Evolutionary conservation across 1,140 invertebrate species (phyloP), one percentile per base, ranked within the genome.

Genomic region (Scylla paramamosain): DNA sequence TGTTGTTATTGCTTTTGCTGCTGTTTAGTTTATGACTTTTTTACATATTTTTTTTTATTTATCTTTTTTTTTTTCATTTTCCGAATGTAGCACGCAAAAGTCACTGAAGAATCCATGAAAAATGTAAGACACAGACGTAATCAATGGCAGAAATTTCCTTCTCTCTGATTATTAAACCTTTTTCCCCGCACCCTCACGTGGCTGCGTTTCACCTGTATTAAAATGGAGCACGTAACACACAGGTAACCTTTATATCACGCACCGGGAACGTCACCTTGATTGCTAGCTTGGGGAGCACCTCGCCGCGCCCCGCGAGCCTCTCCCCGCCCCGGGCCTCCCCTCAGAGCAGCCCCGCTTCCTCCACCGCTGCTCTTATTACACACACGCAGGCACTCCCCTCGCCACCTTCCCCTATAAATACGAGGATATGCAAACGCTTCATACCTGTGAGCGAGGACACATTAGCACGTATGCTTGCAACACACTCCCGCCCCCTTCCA

Each of bases 331-430:
- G 20, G 67, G 20, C 67, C 67, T 20, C 67, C 67, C 67, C 67
- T 25, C 25, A 77, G 67, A 25, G 67, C 12, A 59, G 10, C 10
- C 52, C 8, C 0, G 67, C 20, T 77, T 77, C 67, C 67, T n/a
- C 67, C 25, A 77, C 67, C 67, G 20, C 20, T 77, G 67, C 67
- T 77, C 67, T 77, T n/a, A 77, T 77, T 77, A 77, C 16, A 77
- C 67, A n/a, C 67, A 77, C 67, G 67, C 67, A 77, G 67, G 20
- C 67, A 59, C 67, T 77, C 67, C 67, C 67, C 67, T 77, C 67
- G 67, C 25, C 67, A 77, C 67, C 67, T 77, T 25, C 20, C 67
- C 67, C 67, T 25, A 20, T 77, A 77, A 77, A 77, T n/a, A 77
- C 67, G 20, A 2, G 25, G 25, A 77, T 77, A 77, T 77, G 67